Conservation (phyloP, 2,888 invertebrate species). For the Gymnosoma rotundatum region DNA sequence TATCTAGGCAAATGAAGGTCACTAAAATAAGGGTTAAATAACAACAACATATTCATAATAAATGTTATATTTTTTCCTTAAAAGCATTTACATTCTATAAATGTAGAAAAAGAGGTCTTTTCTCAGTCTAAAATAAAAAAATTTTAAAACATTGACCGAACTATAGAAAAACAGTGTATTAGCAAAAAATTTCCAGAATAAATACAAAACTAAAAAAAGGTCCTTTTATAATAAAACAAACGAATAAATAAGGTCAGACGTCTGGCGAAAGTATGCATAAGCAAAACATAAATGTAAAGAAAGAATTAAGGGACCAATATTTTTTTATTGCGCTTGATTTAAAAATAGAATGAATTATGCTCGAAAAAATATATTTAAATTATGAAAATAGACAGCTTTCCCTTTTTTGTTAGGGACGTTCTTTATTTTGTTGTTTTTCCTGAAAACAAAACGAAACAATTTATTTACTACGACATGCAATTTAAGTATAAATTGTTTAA, state of each 20-base stretch:
- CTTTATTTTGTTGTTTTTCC: too few species aligned
- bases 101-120: background rate
- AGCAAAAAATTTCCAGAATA: background rate
- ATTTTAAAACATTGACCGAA: conserved; percentile 9
- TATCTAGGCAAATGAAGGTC: conserved; percentile 37
- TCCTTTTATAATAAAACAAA: background rate
- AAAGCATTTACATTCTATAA: background rate
- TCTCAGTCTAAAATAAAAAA: background rate
- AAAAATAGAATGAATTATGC: background rate
- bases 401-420: too few species aligned
- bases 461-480: too few species aligned
- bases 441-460: too few species aligned
- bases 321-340: background rate
- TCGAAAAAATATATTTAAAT: background rate
- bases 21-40: background rate
- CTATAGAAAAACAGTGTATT: background rate
- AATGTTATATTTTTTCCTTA: background rate
- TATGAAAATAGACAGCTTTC: too few species aligned
- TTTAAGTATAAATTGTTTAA: too few species aligned
- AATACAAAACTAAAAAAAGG: background rate
- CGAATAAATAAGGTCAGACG: conserved; percentile 23
- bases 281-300: too few species aligned
- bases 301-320: background rate
- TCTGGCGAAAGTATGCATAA: background rate
- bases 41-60: background rate